These are phyloP conservation scores for Smutsia gigantea DNA, from an alignment of 2,797 vertebrate genomes.

Conservation along the genomic window DNA sequence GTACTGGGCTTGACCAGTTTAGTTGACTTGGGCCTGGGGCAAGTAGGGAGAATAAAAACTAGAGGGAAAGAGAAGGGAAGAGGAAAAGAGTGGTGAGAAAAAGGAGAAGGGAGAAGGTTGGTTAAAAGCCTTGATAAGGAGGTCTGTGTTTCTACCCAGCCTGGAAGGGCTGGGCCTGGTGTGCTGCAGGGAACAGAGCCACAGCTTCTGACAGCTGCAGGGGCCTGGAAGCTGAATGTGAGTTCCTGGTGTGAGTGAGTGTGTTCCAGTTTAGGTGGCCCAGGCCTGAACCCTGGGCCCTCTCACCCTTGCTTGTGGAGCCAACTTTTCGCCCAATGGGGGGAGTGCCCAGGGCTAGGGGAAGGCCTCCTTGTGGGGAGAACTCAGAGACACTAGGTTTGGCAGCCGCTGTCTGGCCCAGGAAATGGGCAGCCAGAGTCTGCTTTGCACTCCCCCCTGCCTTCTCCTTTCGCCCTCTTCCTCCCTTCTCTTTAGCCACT, in stretches of 20 bases:
- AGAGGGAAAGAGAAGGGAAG: not conserved
- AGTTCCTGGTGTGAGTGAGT: not conserved
- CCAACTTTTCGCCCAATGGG: constrained; percentile 62
- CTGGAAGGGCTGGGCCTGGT: not conserved
- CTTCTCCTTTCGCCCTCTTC: not conserved
- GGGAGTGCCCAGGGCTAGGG: not conserved
- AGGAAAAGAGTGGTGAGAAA: not conserved
- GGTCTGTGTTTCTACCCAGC: not conserved
- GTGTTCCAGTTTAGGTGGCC: not conserved
- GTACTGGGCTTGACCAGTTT: not conserved
- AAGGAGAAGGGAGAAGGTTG: not conserved
- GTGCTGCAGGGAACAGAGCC: not conserved
- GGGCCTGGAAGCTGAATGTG: not conserved
- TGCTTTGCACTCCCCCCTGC: not conserved
- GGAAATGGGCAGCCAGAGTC: not conserved
- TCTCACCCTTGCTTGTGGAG: not conserved
- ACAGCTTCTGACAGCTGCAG: not conserved
- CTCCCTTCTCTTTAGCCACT: not conserved
- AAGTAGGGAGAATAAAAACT: not conserved
- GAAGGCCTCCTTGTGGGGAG: constrained; percentile 13
- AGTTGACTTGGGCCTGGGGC: not conserved
- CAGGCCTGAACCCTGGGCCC: not conserved
- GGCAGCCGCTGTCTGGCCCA: fast-evolving
- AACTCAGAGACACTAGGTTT: not conserved
- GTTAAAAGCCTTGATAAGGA: not conserved